phyloP scores from a whole-genome alignment of 2,797 vertebrate species.

The Mycteria americana region DNA sequence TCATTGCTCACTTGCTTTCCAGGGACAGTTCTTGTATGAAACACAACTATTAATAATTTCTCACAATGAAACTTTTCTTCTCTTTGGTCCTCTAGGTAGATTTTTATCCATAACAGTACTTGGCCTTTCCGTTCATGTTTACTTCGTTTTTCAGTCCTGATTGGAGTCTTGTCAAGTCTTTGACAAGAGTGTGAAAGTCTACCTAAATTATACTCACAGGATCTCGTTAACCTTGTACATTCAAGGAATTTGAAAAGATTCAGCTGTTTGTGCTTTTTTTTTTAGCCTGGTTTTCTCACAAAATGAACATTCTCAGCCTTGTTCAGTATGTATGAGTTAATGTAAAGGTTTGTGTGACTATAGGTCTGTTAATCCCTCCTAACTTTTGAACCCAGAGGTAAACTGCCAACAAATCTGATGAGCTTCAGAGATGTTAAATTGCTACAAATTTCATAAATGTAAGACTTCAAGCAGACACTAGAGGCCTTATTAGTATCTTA shows the following conservation, averaged over 20 bases:
- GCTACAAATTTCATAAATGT: not conserved
- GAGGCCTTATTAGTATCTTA: not conserved
- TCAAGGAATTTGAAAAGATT: not conserved
- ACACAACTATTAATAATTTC: not conserved
- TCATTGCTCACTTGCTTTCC: not conserved
- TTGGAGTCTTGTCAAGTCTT: not conserved
- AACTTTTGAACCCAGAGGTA: not conserved
- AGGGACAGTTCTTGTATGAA: not conserved
- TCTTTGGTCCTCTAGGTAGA: not conserved
- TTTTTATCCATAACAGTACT: not conserved
- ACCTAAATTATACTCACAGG: not conserved
- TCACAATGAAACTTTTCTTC: not conserved
- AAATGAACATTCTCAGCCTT: not conserved
- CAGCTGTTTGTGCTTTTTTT: not conserved
- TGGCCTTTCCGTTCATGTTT: not conserved
- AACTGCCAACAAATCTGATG: not conserved
- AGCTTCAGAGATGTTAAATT: not conserved
- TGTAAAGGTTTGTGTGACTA: not conserved
- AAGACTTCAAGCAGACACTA: not conserved
- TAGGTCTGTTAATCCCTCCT: not conserved
- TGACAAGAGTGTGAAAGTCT: not conserved
- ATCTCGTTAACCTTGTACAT: not conserved
- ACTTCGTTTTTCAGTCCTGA: not conserved
- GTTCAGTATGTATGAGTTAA: not conserved
- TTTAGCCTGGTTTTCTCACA: not conserved